These are phyloP conservation scores for Athrips mouffetella DNA, from an alignment of 2,888 invertebrate genomes.

Conservation along the genomic window DNA sequence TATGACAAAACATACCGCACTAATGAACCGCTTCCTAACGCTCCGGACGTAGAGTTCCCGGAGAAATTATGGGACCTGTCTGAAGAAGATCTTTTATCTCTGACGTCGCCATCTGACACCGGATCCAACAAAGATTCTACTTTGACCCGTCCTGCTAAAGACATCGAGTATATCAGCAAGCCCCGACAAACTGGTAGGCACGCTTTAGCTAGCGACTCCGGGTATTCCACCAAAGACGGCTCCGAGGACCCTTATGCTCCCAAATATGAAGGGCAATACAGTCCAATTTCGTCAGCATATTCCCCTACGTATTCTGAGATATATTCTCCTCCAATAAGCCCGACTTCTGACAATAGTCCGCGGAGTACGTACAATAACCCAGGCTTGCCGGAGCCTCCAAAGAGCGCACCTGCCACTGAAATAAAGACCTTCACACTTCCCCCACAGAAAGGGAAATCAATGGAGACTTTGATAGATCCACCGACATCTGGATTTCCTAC, in stretches of 20 bases:
- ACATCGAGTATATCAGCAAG: slow-evolving; percentile 79
- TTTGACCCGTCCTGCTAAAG: slow-evolving; percentile 77
- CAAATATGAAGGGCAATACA: slow-evolving; percentile 61
- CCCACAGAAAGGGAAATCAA: slow-evolving; percentile 60
- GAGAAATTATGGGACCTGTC: slow-evolving; percentile 88
- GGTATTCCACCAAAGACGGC: slow-evolving; percentile 65
- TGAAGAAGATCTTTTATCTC: slow-evolving; percentile 79
- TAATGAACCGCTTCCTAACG: slow-evolving; percentile 86
- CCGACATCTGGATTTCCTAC: slow-evolving; percentile 56
- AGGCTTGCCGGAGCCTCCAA: slow-evolving; percentile 62
- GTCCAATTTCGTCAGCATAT: slow-evolving; percentile 66
- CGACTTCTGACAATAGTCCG: slow-evolving; percentile 64
- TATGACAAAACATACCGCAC: slow-evolving; percentile 92
- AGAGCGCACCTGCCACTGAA: slow-evolving; percentile 61
- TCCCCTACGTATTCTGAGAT: slow-evolving; percentile 74
- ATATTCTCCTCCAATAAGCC: slow-evolving; percentile 70
- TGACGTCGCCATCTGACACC: slow-evolving; percentile 77
- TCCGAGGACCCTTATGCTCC: slow-evolving; percentile 66
- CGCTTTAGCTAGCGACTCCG: slow-evolving; percentile 72
- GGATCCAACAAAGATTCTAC: slow-evolving; percentile 78
- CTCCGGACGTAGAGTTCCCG: slow-evolving; percentile 88
- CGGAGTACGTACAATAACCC: slow-evolving; percentile 59
- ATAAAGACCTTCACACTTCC: slow-evolving; percentile 69
- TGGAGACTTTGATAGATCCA: slow-evolving; percentile 68
- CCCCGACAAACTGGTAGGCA: slow-evolving; percentile 80